Percentiles rank a stretch among this genome's conserved stretches.
Conservation (phyloP, 2,113 vertebrate genomes). For the Oostethus manadensis region DNA sequence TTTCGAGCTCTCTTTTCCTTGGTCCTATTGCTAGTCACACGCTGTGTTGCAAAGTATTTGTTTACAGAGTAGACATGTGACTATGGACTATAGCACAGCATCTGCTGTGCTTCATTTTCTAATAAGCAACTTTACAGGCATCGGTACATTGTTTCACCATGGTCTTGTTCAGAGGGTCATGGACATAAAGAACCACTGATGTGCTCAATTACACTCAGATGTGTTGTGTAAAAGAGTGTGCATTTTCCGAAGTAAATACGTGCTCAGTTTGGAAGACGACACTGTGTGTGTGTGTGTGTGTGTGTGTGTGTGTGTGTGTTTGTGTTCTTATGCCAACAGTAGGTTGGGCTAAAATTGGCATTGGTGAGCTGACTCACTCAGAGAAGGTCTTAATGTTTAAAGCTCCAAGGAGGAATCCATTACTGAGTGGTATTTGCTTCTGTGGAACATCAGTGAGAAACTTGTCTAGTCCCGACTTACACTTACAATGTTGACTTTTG, state of each 20-base stretch:
- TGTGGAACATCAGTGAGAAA: constrained; percentile 10
- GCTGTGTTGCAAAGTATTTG: too few species aligned
- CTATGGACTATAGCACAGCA: too few species aligned
- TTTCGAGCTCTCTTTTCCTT: too few species aligned
- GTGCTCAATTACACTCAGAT: constrained; percentile 6
- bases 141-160: constrained; percentile 6
- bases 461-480: constrained; percentile 3
- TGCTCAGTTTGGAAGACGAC: not conserved
- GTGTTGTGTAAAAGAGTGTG: not conserved
- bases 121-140: constrained; percentile 4
- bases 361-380: not conserved
- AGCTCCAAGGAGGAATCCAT: constrained; percentile 14
- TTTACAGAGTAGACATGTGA: too few species aligned
- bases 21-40: too few species aligned
- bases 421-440: not conserved
- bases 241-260: not conserved
- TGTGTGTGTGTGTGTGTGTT: too few species aligned
- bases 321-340: not conserved
- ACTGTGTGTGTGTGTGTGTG: not conserved
- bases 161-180: constrained; percentile 7
- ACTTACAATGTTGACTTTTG: not conserved
- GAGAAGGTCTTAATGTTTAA: constrained; percentile 12
- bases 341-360: constrained; percentile 4
- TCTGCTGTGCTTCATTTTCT: too few species aligned
- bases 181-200: not conserved